Evolutionary conservation across 2,113 vertebrate genomes (phyloP), one percentile per base, ranked within the genome.

Genomic region (Equus quagga): DNA sequence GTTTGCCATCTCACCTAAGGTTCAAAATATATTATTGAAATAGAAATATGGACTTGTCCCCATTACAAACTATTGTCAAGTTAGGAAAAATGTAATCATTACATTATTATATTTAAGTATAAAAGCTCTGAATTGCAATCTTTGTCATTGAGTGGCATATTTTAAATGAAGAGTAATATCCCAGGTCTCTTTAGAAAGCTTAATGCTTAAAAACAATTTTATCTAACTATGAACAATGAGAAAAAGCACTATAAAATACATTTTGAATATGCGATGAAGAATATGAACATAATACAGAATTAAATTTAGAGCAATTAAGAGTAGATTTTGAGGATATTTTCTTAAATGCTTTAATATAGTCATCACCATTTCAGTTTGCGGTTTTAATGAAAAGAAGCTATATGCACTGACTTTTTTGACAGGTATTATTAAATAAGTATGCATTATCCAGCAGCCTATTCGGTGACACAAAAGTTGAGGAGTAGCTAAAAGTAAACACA

Each of bases 401-500:
- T 96, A 95, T 89, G 96, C 65, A 64, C 85, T 94, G 60, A 96
- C 78, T 98, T 94, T 91, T 94, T 75, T 96, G 90, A 96, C 94
- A 96, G 87, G 81, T 93, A 85, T 97, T 97, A 97, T 97, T 98
- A 97, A 98, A 80, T 97, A 90, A 96, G 31, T 92, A 76, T 97
- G 96, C 97, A 90, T 98, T 98, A 4, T 94, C 64, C 91, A 93
- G 88, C 85, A 98, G 65, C 92, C 91, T 96, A 26, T 97, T 95
- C 97, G 97, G 87, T 98, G 98, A 96, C 97, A 96, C 93, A 96
- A 94, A 98, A 95, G 86, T 97, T 95, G 91, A 96, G 80, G 79
- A 97, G 80, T 75, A 97, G 78, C 91, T 97, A 93, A 97, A 56
- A 98, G 91, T 98, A 98, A 98, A 98, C 70, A 98, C 84, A 98